Percentiles rank a stretch among this genome's conserved stretches.
phyloP scores from a whole-genome alignment of 2,797 vertebrate genomes.

The Sebastes jordani region DNA sequence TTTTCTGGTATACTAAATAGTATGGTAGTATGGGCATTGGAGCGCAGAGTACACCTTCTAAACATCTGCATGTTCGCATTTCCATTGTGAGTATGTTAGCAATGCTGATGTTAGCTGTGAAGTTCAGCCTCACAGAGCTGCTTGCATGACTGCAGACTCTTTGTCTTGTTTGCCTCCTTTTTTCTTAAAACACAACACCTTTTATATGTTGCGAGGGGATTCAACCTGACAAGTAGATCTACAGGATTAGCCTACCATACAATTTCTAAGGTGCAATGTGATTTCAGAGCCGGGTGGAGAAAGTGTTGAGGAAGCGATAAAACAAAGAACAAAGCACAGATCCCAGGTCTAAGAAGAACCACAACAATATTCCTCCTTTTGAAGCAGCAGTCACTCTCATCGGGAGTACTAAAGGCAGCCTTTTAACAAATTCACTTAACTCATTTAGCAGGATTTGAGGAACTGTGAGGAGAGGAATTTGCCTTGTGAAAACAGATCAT shows the following conservation, averaged over 20 bases:
- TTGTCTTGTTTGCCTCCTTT: not conserved
- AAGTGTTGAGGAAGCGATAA: constrained; percentile 40
- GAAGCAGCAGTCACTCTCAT: constrained; percentile 33
- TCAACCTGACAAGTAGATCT: constrained; percentile 60
- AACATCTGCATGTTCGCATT: not conserved
- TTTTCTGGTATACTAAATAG: too few relatives aligned
- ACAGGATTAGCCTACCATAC: constrained; percentile 56
- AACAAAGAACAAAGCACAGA: constrained; percentile 54
- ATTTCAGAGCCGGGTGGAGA: constrained; percentile 20
- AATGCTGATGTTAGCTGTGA: too few relatives aligned
- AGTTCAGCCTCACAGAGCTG: not conserved
- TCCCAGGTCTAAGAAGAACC: constrained; percentile 26
- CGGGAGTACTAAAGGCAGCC: constrained; percentile 41
- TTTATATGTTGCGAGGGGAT: constrained; percentile 50
- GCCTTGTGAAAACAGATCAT: constrained; percentile 11
- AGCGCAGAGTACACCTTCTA: too few relatives aligned
- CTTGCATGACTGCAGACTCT: not conserved
- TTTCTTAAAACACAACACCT: constrained; percentile 37
- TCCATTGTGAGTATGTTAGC: not conserved
- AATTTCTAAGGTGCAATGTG: constrained; percentile 47
- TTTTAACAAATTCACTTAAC: constrained; percentile 53
- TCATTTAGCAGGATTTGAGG: constrained; percentile 48
- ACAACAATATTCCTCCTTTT: constrained; percentile 29
- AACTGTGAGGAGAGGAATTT: constrained; percentile 3
- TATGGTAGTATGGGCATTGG: too few relatives aligned